Evolutionary conservation across 2,113 vertebrate genomes (phyloP).

Genomic region (Sialia sialis): DNA sequence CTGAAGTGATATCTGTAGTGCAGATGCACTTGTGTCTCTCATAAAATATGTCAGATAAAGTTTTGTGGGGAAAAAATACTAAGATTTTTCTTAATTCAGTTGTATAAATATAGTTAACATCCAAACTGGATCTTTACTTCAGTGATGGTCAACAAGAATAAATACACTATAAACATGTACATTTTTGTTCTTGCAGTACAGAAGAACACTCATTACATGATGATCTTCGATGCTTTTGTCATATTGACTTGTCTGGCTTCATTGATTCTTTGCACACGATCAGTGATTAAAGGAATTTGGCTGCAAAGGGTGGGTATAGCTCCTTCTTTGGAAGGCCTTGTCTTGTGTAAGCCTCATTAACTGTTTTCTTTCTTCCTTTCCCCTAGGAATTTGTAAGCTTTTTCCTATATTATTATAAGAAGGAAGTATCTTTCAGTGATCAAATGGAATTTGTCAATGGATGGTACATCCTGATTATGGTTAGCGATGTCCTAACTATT

Average conservation of each 20-base stretch:
- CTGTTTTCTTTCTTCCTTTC: neutral
- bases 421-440: constrained; percentile 80
- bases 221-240: constrained; percentile 86
- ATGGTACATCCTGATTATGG: constrained; percentile 91
- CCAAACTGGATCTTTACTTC: neutral
- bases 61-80: neutral
- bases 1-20: neutral
- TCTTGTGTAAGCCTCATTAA: neutral
- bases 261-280: constrained; percentile 83
- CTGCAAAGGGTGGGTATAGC: constrained; percentile 83
- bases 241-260: constrained; percentile 86
- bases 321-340: neutral
- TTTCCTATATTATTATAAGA: constrained; percentile 78
- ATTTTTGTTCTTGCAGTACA: constrained; percentile 72
- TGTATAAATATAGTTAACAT: neutral
- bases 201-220: constrained; percentile 84
- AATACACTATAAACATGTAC: neutral
- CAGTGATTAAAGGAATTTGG: constrained; percentile 81
- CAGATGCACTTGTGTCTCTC: neutral
- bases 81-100: neutral
- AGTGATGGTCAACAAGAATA: neutral
- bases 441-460: constrained; percentile 93
- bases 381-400: constrained; percentile 86
- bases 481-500: constrained; percentile 87
- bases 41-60: neutral